phyloP scores from a whole-genome alignment of 2,797 vertebrate species.

The Salmo trutta region DNA sequence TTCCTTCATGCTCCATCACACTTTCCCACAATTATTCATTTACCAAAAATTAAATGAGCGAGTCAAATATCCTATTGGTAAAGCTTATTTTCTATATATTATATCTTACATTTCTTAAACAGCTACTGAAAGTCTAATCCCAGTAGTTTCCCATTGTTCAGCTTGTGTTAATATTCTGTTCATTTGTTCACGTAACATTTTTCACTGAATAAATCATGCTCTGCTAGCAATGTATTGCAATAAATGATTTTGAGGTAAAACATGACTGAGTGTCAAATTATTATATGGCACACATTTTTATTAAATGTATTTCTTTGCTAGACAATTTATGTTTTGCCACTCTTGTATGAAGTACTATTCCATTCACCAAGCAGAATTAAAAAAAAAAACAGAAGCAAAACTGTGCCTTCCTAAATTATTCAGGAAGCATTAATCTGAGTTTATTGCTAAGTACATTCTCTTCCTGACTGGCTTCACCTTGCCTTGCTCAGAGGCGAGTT shows the following conservation, averaged over 20 bases:
- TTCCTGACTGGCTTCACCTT: conserved; percentile 19
- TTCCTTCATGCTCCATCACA: background rate
- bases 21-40: background rate
- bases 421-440: conserved; percentile 27
- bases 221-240: background rate
- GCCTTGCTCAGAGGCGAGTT: conserved; percentile 2
- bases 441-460: conserved; percentile 27
- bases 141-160: background rate
- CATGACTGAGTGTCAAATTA: background rate
- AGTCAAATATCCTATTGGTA: background rate
- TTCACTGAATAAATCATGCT: conserved; percentile 1
- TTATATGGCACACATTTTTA: conserved; percentile 7
- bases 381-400: conserved; percentile 5
- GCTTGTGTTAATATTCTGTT: background rate
- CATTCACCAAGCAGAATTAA: conserved; percentile 11
- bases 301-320: background rate
- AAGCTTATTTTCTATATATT: background rate
- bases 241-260: background rate
- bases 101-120: background rate
- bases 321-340: no score
- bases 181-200: background rate
- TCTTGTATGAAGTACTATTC: background rate
- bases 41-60: background rate
- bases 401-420: conserved; percentile 31
- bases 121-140: background rate